Evolutionary conservation across 1,140 invertebrate genomes (phyloP).

Genomic region (Chrysomallon squamiferum): DNA sequence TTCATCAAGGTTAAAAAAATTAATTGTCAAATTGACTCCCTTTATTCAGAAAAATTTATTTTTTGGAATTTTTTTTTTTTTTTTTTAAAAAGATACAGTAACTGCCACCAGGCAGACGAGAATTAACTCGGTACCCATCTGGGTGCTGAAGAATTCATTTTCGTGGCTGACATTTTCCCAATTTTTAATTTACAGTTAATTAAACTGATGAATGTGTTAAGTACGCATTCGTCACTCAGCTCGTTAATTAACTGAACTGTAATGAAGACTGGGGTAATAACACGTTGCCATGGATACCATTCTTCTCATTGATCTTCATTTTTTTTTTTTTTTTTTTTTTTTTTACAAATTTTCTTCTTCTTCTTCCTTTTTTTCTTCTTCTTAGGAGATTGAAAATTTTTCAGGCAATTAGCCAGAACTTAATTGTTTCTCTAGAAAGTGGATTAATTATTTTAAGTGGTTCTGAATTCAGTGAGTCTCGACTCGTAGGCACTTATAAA

Average conservation of each 20-base stretch:
- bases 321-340: too few relatives aligned
- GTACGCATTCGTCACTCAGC: conserved; percentile 15
- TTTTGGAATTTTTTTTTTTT: too few relatives aligned
- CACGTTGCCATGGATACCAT: conserved; percentile 9
- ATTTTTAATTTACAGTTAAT: conserved; percentile 29
- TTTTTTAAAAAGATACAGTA: too few relatives aligned
- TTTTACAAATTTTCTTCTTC: too few relatives aligned
- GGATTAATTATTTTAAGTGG: conserved; percentile 9
- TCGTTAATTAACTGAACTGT: conserved; percentile 15
- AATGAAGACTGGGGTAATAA: conserved; percentile 11
- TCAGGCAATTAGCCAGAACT: conserved; percentile 22
- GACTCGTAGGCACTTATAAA: too few relatives aligned
- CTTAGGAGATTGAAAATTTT: conserved; percentile 15
- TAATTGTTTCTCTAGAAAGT: conserved; percentile 17
- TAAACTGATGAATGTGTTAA: conserved; percentile 18
- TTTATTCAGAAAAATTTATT: too few relatives aligned
- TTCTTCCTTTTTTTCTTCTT: too few relatives aligned
- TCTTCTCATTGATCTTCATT: conserved; percentile 16
- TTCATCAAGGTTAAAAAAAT: too few relatives aligned
- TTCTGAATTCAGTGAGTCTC: too few relatives aligned
- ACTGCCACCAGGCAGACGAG: too few relatives aligned
- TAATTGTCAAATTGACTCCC: too few relatives aligned
- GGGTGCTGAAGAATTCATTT: conserved; percentile 19
- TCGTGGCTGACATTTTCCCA: conserved; percentile 24
- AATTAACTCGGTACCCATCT: conserved; percentile 1